Evolutionary conservation across 1,140 invertebrate species (phyloP), one percentile per base, ranked within the genome.

Genomic region (Apis dorsata): DNA sequence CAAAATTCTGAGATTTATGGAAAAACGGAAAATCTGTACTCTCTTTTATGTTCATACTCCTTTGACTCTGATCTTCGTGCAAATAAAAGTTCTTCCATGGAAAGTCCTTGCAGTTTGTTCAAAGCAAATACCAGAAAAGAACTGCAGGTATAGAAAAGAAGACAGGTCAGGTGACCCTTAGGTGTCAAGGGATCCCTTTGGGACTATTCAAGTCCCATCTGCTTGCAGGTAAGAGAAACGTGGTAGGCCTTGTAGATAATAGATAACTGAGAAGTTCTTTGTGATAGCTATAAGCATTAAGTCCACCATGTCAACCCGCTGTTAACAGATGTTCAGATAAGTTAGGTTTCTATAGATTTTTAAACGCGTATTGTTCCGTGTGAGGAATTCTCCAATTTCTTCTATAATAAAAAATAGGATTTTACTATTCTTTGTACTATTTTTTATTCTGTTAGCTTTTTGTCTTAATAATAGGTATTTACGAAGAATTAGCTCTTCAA

Each of bases 281-380:
- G 89, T 92, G 86, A 91, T 91, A 91, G 88, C 89, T 78, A 86
- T 82, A 86, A 86, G 85, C 86, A 86, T 86, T 85, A 82, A 86
- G 89, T 85, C 88, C 86, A 90, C 87, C 90, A 87, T 92, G 90
- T 93, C 92, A 91, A 92, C 90, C 90, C 88, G 88, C 90, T 92
- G 89, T 92, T 92, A 93, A 92, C 91, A 91, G 91, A 93, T 93
- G 92, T 93, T 92, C 90, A 92, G 90, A 91, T 92, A 91, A 92
- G 91, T 89, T 84, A 72, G 81, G 74, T 85, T 89, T 90, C 91
- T 91, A 93, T 91, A 88, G 90, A 92, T 91, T 91, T 89, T 87
- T 86, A 86, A 89, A 85, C 66, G 79, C 87, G 84, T 85, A 89
- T 91, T 91, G 88, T 92, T 84, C 81, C 82, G 71, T 66, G 63